These are phyloP conservation scores for Thalassarche chlororhynchos DNA, from an alignment of 2,113 vertebrate genomes.

Conservation along the genomic window DNA sequence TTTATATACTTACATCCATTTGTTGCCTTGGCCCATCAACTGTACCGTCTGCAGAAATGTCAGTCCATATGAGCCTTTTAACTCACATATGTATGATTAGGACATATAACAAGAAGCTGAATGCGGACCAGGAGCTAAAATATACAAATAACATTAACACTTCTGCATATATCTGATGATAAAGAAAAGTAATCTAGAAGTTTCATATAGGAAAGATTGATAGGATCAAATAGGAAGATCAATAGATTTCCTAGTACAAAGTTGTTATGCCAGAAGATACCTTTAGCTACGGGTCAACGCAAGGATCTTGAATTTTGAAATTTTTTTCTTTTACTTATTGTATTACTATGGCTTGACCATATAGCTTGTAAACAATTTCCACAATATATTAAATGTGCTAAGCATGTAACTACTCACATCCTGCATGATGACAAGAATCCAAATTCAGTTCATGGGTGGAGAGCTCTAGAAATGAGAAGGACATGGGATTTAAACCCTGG, in stretches of 20 bases:
- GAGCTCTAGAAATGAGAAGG: neutral
- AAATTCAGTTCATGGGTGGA: neutral
- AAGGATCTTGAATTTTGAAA: neutral
- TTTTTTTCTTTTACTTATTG: neutral
- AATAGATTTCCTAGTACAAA: neutral
- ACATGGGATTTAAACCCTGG: neutral
- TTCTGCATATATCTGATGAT: neutral
- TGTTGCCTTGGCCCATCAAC: neutral
- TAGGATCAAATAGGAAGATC: neutral
- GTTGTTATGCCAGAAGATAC: neutral
- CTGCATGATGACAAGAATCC: neutral
- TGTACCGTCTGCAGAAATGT: neutral
- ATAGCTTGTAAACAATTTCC: neutral
- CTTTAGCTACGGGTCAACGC: rapidly evolving
- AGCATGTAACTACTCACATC: neutral
- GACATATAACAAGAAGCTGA: neutral
- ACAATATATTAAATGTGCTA: neutral
- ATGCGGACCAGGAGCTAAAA: neutral
- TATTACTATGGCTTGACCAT: neutral
- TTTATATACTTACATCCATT: neutral
- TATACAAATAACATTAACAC: neutral
- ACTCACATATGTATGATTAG: neutral
- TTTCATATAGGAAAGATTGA: neutral
- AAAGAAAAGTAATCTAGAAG: neutral
- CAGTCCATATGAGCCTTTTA: neutral